Conservation (phyloP, 2,113 vertebrate species). For the Oreochromis aureus region DNA sequence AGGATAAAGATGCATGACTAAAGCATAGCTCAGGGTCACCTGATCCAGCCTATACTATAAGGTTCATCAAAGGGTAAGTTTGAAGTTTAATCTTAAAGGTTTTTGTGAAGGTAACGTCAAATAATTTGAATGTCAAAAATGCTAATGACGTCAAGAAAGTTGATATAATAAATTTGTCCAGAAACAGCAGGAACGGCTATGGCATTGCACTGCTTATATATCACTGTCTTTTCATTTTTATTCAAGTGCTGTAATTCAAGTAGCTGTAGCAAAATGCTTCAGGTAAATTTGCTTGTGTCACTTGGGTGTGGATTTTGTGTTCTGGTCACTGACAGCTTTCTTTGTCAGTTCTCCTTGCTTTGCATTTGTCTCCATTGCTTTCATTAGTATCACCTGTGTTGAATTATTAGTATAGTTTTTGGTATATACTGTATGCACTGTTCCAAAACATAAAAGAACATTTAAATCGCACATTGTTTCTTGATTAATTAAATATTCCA, state of each 20-base stretch:
- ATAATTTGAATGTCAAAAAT: background rate
- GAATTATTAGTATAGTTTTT: background rate
- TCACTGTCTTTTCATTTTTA: too few relatives aligned
- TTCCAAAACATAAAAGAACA: background rate
- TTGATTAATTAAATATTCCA: accelerated
- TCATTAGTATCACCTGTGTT: background rate
- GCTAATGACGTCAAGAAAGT: too few relatives aligned
- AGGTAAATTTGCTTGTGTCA: background rate
- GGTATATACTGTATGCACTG: background rate
- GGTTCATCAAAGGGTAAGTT: background rate
- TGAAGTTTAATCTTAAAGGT: background rate
- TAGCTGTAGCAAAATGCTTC: background rate
- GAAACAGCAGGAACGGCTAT: too few relatives aligned
- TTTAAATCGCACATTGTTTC: background rate
- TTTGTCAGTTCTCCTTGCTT: background rate
- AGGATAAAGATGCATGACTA: background rate
- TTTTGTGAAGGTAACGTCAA: background rate
- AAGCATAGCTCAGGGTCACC: background rate
- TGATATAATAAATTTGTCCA: too few relatives aligned
- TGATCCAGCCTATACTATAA: background rate
- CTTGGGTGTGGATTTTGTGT: background rate
- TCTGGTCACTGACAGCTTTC: background rate
- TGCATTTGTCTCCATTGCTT: background rate
- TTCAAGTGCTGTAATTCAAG: background rate
- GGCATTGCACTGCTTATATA: too few relatives aligned